These are phyloP conservation scores for Leucopsar rothschildi DNA, from an alignment of 2,113 vertebrate genomes.

Conservation along the genomic window DNA sequence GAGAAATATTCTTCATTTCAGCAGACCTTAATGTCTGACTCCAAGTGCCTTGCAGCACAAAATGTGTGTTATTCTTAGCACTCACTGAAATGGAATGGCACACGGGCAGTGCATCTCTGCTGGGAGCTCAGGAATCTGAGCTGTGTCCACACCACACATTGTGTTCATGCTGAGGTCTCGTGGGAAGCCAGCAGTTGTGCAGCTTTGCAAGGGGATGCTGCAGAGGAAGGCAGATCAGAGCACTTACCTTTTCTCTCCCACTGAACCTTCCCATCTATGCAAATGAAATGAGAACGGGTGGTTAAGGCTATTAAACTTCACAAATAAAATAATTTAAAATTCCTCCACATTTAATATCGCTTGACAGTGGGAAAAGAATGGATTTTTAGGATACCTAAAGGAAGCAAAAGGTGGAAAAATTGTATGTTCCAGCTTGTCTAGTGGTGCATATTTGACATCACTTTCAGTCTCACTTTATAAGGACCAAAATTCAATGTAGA, in stretches of 20 bases:
- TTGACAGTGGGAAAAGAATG: background rate
- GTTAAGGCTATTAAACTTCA: background rate
- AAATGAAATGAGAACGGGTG: background rate
- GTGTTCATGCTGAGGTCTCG: background rate
- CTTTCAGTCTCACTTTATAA: background rate
- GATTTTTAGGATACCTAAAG: background rate
- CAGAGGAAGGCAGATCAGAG: background rate
- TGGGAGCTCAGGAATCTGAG: background rate
- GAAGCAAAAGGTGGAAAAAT: background rate
- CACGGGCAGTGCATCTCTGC: background rate
- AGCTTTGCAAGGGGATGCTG: background rate
- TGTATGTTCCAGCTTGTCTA: background rate
- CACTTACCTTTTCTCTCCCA: background rate
- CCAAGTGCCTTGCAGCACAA: background rate
- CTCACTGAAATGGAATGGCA: background rate
- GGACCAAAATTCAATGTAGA: background rate
- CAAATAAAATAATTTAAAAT: background rate
- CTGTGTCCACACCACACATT: background rate
- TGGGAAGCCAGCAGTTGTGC: accelerated
- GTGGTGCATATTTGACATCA: background rate
- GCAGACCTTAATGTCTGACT: background rate
- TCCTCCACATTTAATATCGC: background rate
- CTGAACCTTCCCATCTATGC: background rate
- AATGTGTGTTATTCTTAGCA: background rate
- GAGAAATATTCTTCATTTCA: background rate